Conservation (phyloP, 1,140 invertebrate species). For the Drosophila busckii region DNA sequence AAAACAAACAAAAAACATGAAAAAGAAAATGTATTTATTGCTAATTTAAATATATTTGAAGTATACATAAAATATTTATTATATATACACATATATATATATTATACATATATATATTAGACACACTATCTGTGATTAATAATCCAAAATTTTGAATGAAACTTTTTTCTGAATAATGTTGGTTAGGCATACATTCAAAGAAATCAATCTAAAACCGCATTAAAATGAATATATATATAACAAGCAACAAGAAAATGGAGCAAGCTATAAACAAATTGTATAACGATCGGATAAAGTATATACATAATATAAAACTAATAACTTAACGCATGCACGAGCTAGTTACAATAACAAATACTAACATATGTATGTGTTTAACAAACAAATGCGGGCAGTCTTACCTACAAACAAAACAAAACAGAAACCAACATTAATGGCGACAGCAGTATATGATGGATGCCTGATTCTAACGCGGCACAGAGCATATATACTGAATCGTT, state of each 20-base stretch:
- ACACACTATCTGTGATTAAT: constrained; percentile 80
- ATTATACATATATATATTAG: constrained; percentile 78
- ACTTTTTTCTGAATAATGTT: constrained; percentile 77
- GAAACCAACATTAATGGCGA: constrained; percentile 1
- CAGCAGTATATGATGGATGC: constrained; percentile 3
- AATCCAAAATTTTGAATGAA: constrained; percentile 80
- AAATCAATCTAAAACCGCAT: constrained; percentile 32
- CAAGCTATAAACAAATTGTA: constrained; percentile 49
- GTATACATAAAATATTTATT: constrained; percentile 78
- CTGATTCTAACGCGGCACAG: constrained; percentile 21
- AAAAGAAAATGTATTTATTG: constrained; percentile 65
- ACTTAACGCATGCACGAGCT: constrained; percentile 47
- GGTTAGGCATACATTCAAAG: constrained; percentile 57
- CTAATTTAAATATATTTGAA: constrained; percentile 77
- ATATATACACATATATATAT: constrained; percentile 70
- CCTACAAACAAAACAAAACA: constrained; percentile 15
- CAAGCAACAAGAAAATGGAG: constrained; percentile 19
- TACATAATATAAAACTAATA: constrained; percentile 43
- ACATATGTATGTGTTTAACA: constrained; percentile 1
- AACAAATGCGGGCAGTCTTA: constrained; percentile 14
- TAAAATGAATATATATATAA: constrained; percentile 31
- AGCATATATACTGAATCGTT: constrained; percentile 70
- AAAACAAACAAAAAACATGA: constrained; percentile 17
- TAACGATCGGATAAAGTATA: constrained; percentile 67
- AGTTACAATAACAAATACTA: too few relatives aligned